These are phyloP conservation scores for Galagoides demidoff DNA, from an alignment of 2,797 vertebrate species.

Conservation along the genomic window DNA sequence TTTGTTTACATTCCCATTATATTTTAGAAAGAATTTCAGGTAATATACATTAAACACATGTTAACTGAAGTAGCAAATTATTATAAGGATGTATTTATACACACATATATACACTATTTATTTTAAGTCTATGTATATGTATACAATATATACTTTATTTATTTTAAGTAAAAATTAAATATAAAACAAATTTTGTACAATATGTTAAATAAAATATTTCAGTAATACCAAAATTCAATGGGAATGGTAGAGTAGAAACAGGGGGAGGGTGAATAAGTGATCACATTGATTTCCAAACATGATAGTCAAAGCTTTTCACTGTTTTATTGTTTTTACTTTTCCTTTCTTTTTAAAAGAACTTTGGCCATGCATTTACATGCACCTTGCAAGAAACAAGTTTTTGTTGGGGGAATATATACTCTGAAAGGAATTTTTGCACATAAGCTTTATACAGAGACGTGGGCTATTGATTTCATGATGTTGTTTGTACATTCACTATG, in stretches of 20 bases:
- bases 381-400: background rate
- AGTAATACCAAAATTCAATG: background rate
- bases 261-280: rapidly evolving
- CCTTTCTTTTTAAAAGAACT: background rate
- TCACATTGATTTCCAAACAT: background rate
- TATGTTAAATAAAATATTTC: background rate
- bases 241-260: background rate
- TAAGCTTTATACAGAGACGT: background rate
- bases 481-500: background rate
- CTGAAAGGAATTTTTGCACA: background rate
- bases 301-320: background rate
- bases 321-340: background rate
- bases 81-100: background rate
- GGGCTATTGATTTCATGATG: background rate
- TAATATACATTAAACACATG: background rate
- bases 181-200: background rate
- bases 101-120: background rate
- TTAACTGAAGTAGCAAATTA: background rate
- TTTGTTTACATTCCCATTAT: background rate
- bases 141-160: background rate
- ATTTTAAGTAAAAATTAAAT: background rate
- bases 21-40: background rate
- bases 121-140: background rate
- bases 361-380: background rate
- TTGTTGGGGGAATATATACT: background rate